Base-by-base conservation (phyloP, 2,888 invertebrate genomes). In the Spodoptera littoralis region DNA sequence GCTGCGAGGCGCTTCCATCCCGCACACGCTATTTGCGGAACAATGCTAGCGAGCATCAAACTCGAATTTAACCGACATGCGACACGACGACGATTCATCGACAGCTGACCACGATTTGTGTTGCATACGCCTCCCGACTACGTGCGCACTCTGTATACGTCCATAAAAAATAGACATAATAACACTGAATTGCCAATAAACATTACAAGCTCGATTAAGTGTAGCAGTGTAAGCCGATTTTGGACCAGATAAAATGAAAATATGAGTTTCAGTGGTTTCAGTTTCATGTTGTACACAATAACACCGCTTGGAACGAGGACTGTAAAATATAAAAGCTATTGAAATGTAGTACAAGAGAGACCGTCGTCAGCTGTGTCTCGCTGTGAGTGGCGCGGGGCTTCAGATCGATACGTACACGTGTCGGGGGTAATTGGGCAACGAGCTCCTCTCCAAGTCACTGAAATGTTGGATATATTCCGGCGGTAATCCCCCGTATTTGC, bases 1-100 rank as follows among this genome's bases (percentile, higher is more conserved):
- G 76, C 72, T 61, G 72, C 66, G 64, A 72, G 71, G 65, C 73
- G 79, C 74, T 70, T 75, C 77, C 63, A 78, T 79, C 63, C 75
- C 75, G 60, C 63, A 60, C 65, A 43, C 73, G 83, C 87, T 92
- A 92, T 92, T 92, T 90, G 83, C 79, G 88, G 90, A 88, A 88
- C 88, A 90, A 90, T 89, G 85, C 84, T 84, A 79, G 73, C 81
- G 84, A 85, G 70, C 85, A 81, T 84, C 84, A 82, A 82, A 84
- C 88, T 84, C 84, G 69, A 80, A 80, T 84, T 73, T 79, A 77
- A 78, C 76, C 73, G 74, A 79, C 72, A 71, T 72, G 73, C 70
- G 75, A 77, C 73, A 73, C 72, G 73, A 74, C 70, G 75, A 77
- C 73, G 75, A 73, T 77, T 79, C 81, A 80, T 84, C 81, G 83